Evolutionary conservation across 2,113 vertebrate species (phyloP), one percentile per base, ranked within the genome.

Genomic region (Gymnorhina tibicen): DNA sequence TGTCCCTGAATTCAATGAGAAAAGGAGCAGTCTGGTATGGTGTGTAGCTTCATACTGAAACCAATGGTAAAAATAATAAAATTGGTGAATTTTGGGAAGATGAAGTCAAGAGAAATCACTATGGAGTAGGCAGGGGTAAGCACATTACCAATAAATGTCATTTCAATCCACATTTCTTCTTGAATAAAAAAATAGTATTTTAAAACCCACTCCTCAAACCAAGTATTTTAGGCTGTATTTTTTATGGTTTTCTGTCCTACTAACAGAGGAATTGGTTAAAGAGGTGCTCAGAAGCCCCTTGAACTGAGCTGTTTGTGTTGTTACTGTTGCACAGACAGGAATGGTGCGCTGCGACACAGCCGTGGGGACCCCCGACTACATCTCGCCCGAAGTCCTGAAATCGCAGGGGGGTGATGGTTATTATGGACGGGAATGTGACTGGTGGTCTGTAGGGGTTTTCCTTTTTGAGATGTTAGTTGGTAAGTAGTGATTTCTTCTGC

Each of bases 391-490:
- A 93, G 99, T 99, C 55, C 92, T 99, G 83, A 99, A 99, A 60
- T 99, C 99, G 1, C 99, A 99, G 93, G 99, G 99, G 21, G 99
- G 99, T 4, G 99, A 99, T n/a, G 99, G 99, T 11, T 99, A 98
- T 60, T 99, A 99, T 16, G 99, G 99, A 35, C 98, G 99, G 89
- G 99, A 99, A 77, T 99, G 99, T 52, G 99, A 99, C 98, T 99
- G 99, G 99, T 99, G 99, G 99, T 99, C 99, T 39, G 99, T 99
- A 3, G 99, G 99, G 67, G 99, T 99, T 97, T 99, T 99, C 98
- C 99, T 99, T 84, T 99, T 99, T 70, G 99, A 99, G 97, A 99
- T 99, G 99, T 98, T 99, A 23, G 99, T 99, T 59, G 99, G 99
- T 99, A 95, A 99, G 99, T 99, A 85, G 76, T 44, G 17, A 68